Conservation (phyloP, 2,113 vertebrate species). For the Planiliza haematocheilus region DNA sequence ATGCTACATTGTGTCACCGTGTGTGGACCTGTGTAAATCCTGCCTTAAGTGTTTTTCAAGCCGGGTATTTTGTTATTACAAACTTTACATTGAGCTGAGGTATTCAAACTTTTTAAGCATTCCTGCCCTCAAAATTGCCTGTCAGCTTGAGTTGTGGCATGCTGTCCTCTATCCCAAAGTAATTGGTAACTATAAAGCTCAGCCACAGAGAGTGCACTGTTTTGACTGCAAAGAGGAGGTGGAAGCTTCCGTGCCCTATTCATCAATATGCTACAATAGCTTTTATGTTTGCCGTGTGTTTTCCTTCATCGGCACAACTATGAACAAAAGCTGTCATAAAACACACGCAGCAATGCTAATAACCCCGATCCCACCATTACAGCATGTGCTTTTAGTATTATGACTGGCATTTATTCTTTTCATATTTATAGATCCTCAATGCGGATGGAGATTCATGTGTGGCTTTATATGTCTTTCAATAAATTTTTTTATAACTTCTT, state of each 20-base stretch:
- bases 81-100: slow-evolving; percentile 21
- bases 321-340: slow-evolving; percentile 32
- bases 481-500: not conserved
- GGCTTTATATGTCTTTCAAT: not conserved
- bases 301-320: slow-evolving; percentile 24
- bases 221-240: slow-evolving; percentile 37
- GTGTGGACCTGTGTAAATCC: slow-evolving; percentile 4
- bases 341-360: not conserved
- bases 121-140: slow-evolving; percentile 51
- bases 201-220: slow-evolving; percentile 31
- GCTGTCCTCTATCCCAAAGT: slow-evolving; percentile 46
- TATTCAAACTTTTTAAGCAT: slow-evolving; percentile 51
- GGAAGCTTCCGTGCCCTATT: slow-evolving; percentile 19
- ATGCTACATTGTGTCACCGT: slow-evolving; percentile 13
- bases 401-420: not conserved
- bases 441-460: not conserved
- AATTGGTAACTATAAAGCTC: slow-evolving; percentile 68
- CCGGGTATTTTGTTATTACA: slow-evolving; percentile 24
- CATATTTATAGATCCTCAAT: not conserved
- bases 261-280: slow-evolving; percentile 22
- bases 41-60: slow-evolving; percentile 11
- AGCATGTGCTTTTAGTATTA: slow-evolving; percentile 2
- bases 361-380: not conserved
- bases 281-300: slow-evolving; percentile 28
- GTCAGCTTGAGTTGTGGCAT: slow-evolving; percentile 62